Percentiles rank a stretch among this genome's conserved stretches.
phyloP scores from a whole-genome alignment of 2,797 vertebrate species.

The Triplophysa bombifrons region DNA sequence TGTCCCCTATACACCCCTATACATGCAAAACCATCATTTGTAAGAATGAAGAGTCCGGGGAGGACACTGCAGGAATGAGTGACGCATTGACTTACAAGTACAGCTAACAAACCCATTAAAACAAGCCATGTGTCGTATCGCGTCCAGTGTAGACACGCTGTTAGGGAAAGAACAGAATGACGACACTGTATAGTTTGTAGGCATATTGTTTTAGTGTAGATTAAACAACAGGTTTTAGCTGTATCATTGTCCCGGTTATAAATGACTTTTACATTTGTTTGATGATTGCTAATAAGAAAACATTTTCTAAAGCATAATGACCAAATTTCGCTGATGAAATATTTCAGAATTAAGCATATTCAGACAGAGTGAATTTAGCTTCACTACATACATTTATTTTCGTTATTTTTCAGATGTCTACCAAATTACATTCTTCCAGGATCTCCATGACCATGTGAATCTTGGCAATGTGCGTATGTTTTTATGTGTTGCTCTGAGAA shows the following conservation, averaged over 20 bases:
- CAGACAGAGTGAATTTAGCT: no score
- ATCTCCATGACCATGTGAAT: no score
- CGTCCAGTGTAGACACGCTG: no score
- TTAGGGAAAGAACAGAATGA: neutral
- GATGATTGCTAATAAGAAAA: no score
- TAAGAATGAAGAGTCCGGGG: neutral
- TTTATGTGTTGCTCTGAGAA: neutral
- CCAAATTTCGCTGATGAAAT: neutral
- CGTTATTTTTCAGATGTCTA: no score
- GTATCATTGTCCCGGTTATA: no score
- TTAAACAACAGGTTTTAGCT: neutral
- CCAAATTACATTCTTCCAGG: no score
- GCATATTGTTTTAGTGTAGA: neutral
- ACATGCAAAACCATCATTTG: neutral
- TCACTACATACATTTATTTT: no score
- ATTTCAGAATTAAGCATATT: neutral
- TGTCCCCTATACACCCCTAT: neutral
- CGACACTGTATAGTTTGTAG: neutral
- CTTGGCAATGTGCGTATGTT: neutral
- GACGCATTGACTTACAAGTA: conserved; percentile 14
- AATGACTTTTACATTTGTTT: no score
- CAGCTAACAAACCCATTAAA: neutral
- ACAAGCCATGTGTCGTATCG: no score
- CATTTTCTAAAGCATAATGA: no score
- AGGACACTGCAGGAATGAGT: conserved; percentile 38